Percentiles rank a stretch among this genome's conserved stretches.
Evolutionary conservation across 1,140 invertebrate genomes (phyloP).

Genomic region (Parasteatoda tepidariorum): DNA sequence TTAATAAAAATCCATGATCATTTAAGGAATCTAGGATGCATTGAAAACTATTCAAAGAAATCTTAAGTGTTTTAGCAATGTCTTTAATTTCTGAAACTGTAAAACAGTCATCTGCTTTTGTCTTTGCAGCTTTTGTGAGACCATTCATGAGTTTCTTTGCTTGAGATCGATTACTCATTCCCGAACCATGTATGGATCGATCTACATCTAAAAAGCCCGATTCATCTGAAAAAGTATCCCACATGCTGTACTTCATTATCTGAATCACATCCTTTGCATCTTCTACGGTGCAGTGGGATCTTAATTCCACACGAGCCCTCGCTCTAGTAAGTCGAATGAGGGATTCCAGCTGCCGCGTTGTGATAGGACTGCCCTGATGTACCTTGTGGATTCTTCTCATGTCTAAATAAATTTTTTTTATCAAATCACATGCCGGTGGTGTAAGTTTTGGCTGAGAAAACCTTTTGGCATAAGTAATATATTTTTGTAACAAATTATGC

Average conservation of each 20-base stretch:
- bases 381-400: slow-evolving; percentile 78
- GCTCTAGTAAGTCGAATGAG: slow-evolving; percentile 89
- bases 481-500: slow-evolving; percentile 82
- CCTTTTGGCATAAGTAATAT: slow-evolving; percentile 90
- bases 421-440: slow-evolving; percentile 75
- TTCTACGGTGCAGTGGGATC: slow-evolving; percentile 79
- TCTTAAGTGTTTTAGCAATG: slow-evolving; percentile 74
- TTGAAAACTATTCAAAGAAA: slow-evolving; percentile 74
- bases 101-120: slow-evolving; percentile 78
- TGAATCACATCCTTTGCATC: slow-evolving; percentile 91
- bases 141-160: slow-evolving; percentile 81
- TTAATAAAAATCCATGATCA: slow-evolving; percentile 84
- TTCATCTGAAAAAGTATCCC: slow-evolving; percentile 80
- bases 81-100: slow-evolving; percentile 81
- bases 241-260: slow-evolving; percentile 83
- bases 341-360: slow-evolving; percentile 87
- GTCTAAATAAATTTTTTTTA: slow-evolving; percentile 87
- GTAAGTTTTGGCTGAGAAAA: slow-evolving; percentile 86
- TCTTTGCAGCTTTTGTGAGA: slow-evolving; percentile 75
- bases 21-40: slow-evolving; percentile 82
- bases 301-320: slow-evolving; percentile 84
- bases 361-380: slow-evolving; percentile 78
- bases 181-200: slow-evolving; percentile 78
- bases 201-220: slow-evolving; percentile 77
- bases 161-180: slow-evolving; percentile 78